These are phyloP conservation scores for Pycnonotus jocosus DNA, from an alignment of 2,113 vertebrate species.

Conservation along the genomic window DNA sequence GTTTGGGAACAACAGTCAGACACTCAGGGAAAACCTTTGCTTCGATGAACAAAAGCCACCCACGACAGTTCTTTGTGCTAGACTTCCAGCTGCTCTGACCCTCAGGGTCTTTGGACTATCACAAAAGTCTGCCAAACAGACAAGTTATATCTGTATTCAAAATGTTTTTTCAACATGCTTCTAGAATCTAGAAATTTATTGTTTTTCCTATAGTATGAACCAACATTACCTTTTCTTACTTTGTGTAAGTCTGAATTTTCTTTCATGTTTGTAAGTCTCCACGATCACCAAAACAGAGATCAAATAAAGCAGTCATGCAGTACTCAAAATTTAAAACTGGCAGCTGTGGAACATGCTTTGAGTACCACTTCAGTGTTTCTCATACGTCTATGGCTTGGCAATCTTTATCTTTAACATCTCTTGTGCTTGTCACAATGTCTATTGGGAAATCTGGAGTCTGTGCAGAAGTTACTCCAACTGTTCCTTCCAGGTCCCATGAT, in stretches of 20 bases:
- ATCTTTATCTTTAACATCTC: constrained; percentile 68
- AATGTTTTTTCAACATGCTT: constrained; percentile 61
- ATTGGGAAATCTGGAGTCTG: constrained; percentile 61
- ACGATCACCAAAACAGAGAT: constrained; percentile 7
- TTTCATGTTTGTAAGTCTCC: neutral
- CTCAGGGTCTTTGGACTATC: constrained; percentile 64
- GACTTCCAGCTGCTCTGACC: constrained; percentile 72
- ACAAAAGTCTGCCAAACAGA: constrained; percentile 68
- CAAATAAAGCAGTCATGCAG: constrained; percentile 49
- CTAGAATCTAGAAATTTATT: constrained; percentile 63
- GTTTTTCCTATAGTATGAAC: constrained; percentile 18
- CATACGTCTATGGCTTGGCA: constrained; percentile 70
- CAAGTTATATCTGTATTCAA: constrained; percentile 59
- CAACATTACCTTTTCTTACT: neutral
- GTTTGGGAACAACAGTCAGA: constrained; percentile 69
- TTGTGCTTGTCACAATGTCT: constrained; percentile 68
- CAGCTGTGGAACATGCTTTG: neutral
- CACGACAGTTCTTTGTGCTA: constrained; percentile 58
- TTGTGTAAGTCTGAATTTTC: neutral
- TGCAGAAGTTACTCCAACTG: neutral
- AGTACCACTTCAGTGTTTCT: neutral
- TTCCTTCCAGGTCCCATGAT: constrained; percentile 69
- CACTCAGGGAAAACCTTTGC: constrained; percentile 66
- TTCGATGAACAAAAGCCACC: constrained; percentile 66
- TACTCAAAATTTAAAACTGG: constrained; percentile 1